These are phyloP conservation scores for Coranthus polyacanthus DNA, from an alignment of 2,797 vertebrate genomes.

Conservation along the genomic window DNA sequence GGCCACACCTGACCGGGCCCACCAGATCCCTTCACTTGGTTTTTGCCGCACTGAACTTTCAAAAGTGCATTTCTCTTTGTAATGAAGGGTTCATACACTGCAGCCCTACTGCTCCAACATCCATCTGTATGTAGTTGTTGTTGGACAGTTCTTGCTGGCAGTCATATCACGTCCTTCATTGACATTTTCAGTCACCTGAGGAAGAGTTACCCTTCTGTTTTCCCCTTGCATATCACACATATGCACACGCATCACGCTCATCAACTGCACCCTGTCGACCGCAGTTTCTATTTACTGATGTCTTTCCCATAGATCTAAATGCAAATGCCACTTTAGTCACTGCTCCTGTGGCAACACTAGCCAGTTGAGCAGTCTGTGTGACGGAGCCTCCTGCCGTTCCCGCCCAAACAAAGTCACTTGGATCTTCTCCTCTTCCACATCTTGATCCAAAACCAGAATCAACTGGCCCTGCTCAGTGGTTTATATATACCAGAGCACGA, in stretches of 20 bases:
- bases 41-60: too few relatives aligned
- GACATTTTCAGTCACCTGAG: neutral
- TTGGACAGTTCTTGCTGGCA: neutral
- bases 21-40: too few relatives aligned
- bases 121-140: neutral
- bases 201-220: too few relatives aligned
- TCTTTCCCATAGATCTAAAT: neutral
- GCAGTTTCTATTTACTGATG: neutral
- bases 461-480: too few relatives aligned
- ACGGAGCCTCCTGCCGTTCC: neutral
- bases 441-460: too few relatives aligned
- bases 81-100: too few relatives aligned
- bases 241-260: neutral
- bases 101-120: neutral
- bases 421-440: neutral
- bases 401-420: neutral
- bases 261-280: neutral
- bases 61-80: too few relatives aligned
- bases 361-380: neutral
- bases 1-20: too few relatives aligned
- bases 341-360: too few relatives aligned
- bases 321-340: neutral
- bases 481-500: too few relatives aligned
- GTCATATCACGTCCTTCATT: neutral
- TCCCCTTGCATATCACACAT: too few relatives aligned